Evolutionary conservation across 2,113 vertebrate species (phyloP), one percentile per base, ranked within the genome.

Genomic region (Corythoichthys intestinalis): DNA sequence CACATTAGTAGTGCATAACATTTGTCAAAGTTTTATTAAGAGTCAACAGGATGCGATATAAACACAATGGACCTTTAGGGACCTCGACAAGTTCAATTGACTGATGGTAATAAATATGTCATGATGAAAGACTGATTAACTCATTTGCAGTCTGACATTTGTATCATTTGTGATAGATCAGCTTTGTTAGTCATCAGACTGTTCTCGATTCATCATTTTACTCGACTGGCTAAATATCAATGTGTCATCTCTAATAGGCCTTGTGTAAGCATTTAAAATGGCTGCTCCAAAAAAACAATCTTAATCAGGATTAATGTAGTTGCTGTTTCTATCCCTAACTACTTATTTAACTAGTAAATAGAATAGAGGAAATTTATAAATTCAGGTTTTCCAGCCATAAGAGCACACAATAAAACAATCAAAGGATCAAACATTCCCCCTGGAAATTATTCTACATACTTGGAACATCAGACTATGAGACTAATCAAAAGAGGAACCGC

Each of bases 61-160:
- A 15, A 28, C 46, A 52, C 39, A 49, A 66, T 39, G 10, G 37
- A 35, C 46, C 44, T 66, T 39, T 47, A 39, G 47, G 54, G 53
- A 67, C 39, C 11, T 13, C 10, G 39, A 44, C 57, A 59, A 46
- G 34, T 70, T 72, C 39, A 53, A 53, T 74, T 66, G 65, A 52
- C 68, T 14, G 53, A 71, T 63, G 65, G 67, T 48, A 59, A 14
- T 63, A 56, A 52, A 75, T 66, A 34, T 69, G 35, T 69, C 44
- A 41, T 13, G 35, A 13, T 66, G 54, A 69, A 41, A 62, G 54
- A 73, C 50, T 59, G 54, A 77, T 73, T 62, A 72, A 60, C 62
- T 63, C 61, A 63, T 63, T 63, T 63, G 61, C 61, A 12, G 38
- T 65, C 50, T 60, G 39, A 75, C 73, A 76, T 74, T 66, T 78